Evolutionary conservation across 2,888 invertebrate genomes (phyloP), one percentile per base, ranked within the genome.

Genomic region (Operophtera brumata): DNA sequence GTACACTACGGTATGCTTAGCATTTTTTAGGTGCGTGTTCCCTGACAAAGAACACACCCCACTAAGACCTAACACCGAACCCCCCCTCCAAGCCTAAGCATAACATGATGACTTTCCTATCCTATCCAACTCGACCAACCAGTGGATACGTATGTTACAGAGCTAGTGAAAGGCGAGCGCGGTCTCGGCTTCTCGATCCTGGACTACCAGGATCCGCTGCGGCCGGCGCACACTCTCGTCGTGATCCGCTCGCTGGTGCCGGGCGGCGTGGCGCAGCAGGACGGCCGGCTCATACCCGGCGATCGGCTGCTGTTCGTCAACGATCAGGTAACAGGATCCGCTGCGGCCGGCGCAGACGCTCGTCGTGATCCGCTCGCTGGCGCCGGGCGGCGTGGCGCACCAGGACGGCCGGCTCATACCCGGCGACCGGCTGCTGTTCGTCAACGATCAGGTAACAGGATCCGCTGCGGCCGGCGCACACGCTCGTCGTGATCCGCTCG

Each of bases 181-280:
- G 99, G 99, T 10, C 93, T 99, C 56, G 99, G 99, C 59, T 99
- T 99, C 91, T 99, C 99, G 61, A 98, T 99, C 82, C 92, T 99
- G 67, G 99, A 97, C 90, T 91, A 91, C 55, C 92, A 97, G 92
- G 99, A 99, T 91, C 99, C 99, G 28, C 93, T 98, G 84, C 20
- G 20, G 20, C 20, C 20, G 4, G 20, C 20, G 20, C 20, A 99
- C 86, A 98, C 98, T 58, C 95, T 99, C 75, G 99, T 99, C 78
- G 99, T 99, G 69, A 98, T 99, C 79, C 94, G 99, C 67, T 98
- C 98, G 67, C 92, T 99, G 70, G 99, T 99, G 57, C 99, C 99
- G 20, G 99, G 99, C 45, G 99, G 99, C 14, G 98, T 99, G 46
- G 99, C 99, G 40, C 98, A 98, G 82, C 92, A 96, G 67, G 99